phyloP scores from a whole-genome alignment of 2,797 vertebrate genomes.

The Cossypha niveicapilla region DNA sequence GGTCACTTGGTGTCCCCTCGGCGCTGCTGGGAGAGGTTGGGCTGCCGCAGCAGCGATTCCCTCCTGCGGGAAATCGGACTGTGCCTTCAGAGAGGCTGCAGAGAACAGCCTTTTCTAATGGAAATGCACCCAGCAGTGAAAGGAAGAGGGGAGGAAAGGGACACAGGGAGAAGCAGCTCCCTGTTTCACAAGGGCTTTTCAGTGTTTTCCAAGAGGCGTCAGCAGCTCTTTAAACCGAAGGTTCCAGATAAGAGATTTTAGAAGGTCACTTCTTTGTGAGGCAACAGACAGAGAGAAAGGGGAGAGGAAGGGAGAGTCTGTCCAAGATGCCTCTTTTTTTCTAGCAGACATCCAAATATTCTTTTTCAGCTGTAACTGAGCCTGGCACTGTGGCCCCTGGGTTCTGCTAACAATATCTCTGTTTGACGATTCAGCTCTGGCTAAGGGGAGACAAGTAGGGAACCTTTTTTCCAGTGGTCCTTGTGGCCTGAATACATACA shows the following conservation, averaged over 20 bases:
- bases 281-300: background rate
- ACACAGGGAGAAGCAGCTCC: background rate
- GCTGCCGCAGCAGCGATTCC: background rate
- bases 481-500: slow-evolving; percentile 1
- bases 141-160: background rate
- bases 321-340: background rate
- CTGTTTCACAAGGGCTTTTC: slow-evolving; percentile 30
- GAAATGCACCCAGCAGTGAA: background rate
- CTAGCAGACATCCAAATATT: background rate
- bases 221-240: slow-evolving; percentile 36
- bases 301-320: background rate
- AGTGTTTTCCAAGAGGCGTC: slow-evolving; percentile 36
- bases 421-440: background rate
- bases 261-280: slow-evolving; percentile 47
- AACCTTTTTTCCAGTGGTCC: background rate
- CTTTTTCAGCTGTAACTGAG: background rate
- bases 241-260: slow-evolving; percentile 52
- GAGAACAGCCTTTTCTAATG: slow-evolving; percentile 17
- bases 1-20: background rate
- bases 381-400: background rate
- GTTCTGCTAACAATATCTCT: background rate
- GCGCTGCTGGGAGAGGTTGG: background rate
- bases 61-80: background rate
- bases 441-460: background rate
- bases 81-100: background rate